Percentiles rank a stretch among this genome's conserved stretches.
These are phyloP conservation scores for Mirounga angustirostris DNA, from an alignment of 2,113 vertebrate species.

Conservation along the genomic window DNA sequence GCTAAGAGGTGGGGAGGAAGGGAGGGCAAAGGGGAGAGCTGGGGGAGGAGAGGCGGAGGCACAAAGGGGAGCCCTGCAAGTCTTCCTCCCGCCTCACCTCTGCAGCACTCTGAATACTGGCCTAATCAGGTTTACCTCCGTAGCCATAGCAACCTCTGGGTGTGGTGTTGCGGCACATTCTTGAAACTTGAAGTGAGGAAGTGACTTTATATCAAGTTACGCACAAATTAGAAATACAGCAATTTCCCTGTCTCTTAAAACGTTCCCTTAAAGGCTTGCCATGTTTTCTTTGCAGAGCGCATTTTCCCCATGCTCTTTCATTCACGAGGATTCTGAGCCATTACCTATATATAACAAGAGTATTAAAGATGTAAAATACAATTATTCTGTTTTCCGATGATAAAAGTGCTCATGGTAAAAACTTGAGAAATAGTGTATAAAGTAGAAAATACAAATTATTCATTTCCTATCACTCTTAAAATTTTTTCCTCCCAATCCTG, in stretches of 20 bases:
- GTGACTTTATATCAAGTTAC: slow-evolving; percentile 32
- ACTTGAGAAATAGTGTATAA: not conserved
- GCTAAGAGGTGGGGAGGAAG: not conserved
- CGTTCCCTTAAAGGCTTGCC: slow-evolving; percentile 14
- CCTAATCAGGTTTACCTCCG: not conserved
- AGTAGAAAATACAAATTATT: not conserved
- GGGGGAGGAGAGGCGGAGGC: not conserved
- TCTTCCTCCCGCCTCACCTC: not conserved
- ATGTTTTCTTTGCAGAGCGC: not conserved
- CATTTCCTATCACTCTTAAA: not conserved
- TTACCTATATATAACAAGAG: not conserved
- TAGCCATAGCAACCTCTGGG: slow-evolving; percentile 20
- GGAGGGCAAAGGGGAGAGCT: not conserved
- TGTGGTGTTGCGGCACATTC: not conserved
- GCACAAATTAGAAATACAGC: not conserved
- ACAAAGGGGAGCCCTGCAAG: not conserved
- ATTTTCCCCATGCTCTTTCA: not conserved
- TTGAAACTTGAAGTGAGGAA: slow-evolving; percentile 46
- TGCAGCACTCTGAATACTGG: not conserved
- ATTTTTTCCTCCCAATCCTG: not conserved
- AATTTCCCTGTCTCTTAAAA: not conserved
- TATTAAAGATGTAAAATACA: not conserved
- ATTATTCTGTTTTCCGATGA: not conserved
- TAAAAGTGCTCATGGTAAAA: not conserved
- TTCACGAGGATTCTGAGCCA: not conserved